A percentile compares a stretch with the other conserved stretches of the same genome.
Evolutionary conservation across 2,797 vertebrate species (phyloP).

Genomic region (Sebastes vulpes): DNA sequence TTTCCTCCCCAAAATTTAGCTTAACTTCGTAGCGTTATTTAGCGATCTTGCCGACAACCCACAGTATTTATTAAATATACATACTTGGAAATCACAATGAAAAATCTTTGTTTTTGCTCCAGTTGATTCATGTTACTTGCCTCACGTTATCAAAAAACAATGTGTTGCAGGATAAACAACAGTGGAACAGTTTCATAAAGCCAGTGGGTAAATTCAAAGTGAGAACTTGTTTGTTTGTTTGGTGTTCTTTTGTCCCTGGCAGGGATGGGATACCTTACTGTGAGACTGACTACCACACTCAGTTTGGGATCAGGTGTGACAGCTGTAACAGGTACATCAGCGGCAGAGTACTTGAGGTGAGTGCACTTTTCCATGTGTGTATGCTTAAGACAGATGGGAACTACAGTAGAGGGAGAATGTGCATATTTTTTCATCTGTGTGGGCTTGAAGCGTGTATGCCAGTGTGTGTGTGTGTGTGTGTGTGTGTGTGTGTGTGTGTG

Average conservation of each 20-base stretch:
- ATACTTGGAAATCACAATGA: neutral
- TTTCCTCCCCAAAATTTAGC: too few relatives aligned
- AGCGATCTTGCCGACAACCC: too few relatives aligned
- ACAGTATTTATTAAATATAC: neutral
- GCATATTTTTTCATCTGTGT: neutral
- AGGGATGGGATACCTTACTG: constrained; percentile 96
- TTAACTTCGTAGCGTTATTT: accelerated
- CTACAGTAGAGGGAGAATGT: neutral
- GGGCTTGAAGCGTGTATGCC: neutral
- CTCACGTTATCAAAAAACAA: neutral
- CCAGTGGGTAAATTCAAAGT: neutral
- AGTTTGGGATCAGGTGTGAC: constrained; percentile 96
- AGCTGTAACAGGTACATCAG: constrained; percentile 95
- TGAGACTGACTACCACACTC: constrained; percentile 94
- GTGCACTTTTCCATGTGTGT: constrained; percentile 23
- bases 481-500: neutral
- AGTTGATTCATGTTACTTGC: neutral
- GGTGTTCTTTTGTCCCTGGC: constrained; percentile 11
- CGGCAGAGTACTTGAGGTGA: constrained; percentile 95
- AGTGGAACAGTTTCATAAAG: neutral
- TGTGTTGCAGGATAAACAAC: neutral
- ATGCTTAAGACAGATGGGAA: neutral
- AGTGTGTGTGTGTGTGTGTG: neutral
- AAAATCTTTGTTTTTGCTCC: neutral
- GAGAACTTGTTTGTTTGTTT: neutral